These are phyloP conservation scores for Drosophila siamana DNA, from an alignment of 2,888 invertebrate species.

Conservation along the genomic window DNA sequence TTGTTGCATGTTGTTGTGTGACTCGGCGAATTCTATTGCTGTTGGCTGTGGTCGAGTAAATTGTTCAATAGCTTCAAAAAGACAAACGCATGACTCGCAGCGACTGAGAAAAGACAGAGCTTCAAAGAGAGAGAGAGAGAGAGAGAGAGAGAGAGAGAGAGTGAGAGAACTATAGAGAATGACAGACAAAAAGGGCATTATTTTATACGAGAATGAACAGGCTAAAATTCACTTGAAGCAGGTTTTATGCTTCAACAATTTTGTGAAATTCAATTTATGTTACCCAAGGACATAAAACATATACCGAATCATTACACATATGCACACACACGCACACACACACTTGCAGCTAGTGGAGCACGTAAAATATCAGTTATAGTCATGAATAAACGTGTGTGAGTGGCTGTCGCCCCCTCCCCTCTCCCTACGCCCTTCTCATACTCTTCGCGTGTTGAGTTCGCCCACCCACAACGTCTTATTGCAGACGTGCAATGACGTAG, in stretches of 20 bases:
- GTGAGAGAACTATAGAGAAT: constrained; percentile 41
- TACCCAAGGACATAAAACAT: constrained; percentile 80
- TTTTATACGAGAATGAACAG: constrained; percentile 79
- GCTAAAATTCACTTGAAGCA: constrained; percentile 82
- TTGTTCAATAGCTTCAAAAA: constrained; percentile 60
- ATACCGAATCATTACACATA: constrained; percentile 77
- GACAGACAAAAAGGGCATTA: constrained; percentile 78
- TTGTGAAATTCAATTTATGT: constrained; percentile 84
- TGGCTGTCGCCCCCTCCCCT: background rate
- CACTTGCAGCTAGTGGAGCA: constrained; percentile 54
- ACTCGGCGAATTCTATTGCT: constrained; percentile 55
- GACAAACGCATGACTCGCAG: constrained; percentile 17
- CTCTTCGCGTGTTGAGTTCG: too few species aligned
- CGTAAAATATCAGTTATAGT: constrained; percentile 79
- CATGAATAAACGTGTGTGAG: constrained; percentile 43
- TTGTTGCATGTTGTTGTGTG: constrained; percentile 39
- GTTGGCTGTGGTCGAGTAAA: constrained; percentile 59
- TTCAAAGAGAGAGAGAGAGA: too few species aligned
- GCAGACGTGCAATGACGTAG: constrained; percentile 74
- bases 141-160: constrained; percentile 19
- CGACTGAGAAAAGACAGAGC: background rate
- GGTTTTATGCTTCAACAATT: constrained; percentile 84
- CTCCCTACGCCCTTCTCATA: background rate
- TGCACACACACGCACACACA: constrained; percentile 35
- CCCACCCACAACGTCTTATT: too few species aligned